Evolutionary conservation across 2,113 vertebrate species (phyloP).

Genomic region (Lepisosteus oculatus): DNA sequence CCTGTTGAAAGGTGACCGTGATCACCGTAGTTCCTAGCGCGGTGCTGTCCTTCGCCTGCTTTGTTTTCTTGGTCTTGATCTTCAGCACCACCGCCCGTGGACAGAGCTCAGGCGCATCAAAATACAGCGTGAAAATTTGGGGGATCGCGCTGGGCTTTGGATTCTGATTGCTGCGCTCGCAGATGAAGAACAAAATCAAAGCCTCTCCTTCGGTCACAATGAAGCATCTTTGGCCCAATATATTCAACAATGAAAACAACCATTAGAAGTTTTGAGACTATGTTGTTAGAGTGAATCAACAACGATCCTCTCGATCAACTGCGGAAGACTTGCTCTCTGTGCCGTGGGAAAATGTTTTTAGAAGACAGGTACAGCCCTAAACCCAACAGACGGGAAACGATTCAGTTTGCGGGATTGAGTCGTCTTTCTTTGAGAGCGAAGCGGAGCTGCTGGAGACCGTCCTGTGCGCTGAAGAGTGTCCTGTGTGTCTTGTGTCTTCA

Average conservation of each 20-base stretch:
- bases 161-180: background rate
- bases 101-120: constrained; percentile 6
- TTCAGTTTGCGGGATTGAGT: constrained; percentile 44
- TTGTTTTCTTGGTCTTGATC: background rate
- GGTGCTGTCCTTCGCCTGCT: background rate
- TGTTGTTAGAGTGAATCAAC: no score
- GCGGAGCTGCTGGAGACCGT: background rate
- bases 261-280: no score
- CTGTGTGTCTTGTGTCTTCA: no score
- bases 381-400: constrained; percentile 47
- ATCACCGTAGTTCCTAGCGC: no score
- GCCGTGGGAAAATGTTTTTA: constrained; percentile 10
- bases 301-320: no score
- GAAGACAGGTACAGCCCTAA: constrained; percentile 34
- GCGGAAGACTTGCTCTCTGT: no score
- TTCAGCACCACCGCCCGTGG: constrained; percentile 13
- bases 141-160: background rate
- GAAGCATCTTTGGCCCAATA: no score
- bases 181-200: background rate
- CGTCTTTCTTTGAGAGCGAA: constrained; percentile 41
- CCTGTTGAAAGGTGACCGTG: no score
- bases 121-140: background rate
- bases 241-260: no score
- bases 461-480: no score
- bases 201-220: background rate